These are phyloP conservation scores for Corythaeola cristata DNA, from an alignment of 2,113 vertebrate species.

Conservation along the genomic window DNA sequence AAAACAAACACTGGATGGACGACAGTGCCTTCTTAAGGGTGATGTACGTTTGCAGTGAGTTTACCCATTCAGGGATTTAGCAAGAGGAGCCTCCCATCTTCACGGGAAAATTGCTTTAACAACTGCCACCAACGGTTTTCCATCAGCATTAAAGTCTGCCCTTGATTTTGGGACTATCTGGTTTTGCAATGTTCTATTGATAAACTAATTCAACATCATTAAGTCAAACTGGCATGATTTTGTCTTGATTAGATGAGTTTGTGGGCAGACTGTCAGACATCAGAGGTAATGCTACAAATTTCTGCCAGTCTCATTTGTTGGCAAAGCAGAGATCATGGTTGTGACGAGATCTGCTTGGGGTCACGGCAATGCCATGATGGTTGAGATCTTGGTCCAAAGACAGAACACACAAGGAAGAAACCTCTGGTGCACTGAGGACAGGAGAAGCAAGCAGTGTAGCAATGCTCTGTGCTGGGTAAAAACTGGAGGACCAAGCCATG, in stretches of 20 bases:
- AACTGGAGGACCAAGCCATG: neutral
- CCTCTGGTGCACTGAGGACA: neutral
- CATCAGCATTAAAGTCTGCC: neutral
- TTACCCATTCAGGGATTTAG: neutral
- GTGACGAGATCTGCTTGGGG: fast-evolving
- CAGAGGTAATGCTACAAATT: neutral
- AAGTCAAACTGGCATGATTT: neutral
- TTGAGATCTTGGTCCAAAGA: neutral
- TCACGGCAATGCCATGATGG: fast-evolving
- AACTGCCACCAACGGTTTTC: neutral
- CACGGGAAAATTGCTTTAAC: neutral
- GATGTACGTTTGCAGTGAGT: fast-evolving
- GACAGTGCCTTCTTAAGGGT: neutral
- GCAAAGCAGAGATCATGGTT: neutral
- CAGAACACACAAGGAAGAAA: fast-evolving
- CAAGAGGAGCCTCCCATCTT: neutral
- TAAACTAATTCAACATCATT: neutral
- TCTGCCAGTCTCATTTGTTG: neutral
- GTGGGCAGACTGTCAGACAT: neutral
- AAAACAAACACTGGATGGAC: neutral
- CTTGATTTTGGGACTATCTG: neutral
- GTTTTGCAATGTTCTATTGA: neutral
- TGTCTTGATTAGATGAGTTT: fast-evolving
- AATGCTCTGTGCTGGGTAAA: neutral
- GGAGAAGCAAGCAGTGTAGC: neutral